Percentiles rank a stretch among this genome's conserved stretches.
These are phyloP conservation scores for Oostethus manadensis DNA, from an alignment of 2,113 vertebrate species.

Conservation along the genomic window DNA sequence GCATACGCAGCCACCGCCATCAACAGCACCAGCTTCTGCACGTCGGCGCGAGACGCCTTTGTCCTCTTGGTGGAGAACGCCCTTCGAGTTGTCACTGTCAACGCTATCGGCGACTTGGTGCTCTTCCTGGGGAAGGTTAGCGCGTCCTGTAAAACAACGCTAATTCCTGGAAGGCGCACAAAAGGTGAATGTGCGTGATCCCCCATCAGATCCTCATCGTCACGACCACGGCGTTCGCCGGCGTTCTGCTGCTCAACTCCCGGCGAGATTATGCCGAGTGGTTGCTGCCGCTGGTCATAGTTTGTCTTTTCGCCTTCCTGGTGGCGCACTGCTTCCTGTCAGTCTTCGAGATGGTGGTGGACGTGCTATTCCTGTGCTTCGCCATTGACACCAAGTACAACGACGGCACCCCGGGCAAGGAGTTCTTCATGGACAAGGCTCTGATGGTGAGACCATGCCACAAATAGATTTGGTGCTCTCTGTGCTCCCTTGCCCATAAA, in stretches of 20 bases:
- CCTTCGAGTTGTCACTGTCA: constrained; percentile 93
- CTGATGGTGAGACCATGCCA: constrained; percentile 82
- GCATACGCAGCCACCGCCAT: constrained; percentile 98
- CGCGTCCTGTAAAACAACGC: no score
- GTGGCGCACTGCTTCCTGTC: constrained; percentile 98
- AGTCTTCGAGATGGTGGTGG: constrained; percentile 96
- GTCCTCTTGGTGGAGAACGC: constrained; percentile 96
- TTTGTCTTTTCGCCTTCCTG: constrained; percentile 96
- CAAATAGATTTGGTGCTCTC: no score
- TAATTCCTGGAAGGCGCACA: neutral
- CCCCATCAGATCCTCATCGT: constrained; percentile 88
- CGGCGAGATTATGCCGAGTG: constrained; percentile 91
- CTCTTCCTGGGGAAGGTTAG: constrained; percentile 94
- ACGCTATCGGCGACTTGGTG: constrained; percentile 94
- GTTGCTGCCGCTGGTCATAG: constrained; percentile 91
- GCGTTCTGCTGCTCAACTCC: constrained; percentile 92
- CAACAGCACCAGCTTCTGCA: constrained; percentile 98
- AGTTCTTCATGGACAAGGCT: constrained; percentile 99
- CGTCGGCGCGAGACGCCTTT: constrained; percentile 94
- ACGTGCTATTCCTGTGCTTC: constrained; percentile 97
- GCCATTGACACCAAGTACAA: constrained; percentile 98
- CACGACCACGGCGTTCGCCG: constrained; percentile 85
- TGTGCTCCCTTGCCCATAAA: no score
- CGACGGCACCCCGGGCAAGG: constrained; percentile 88
- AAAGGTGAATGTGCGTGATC: neutral